Conservation (phyloP, 2,888 invertebrate genomes). For the Scelioninae gen. 1 region DNA sequence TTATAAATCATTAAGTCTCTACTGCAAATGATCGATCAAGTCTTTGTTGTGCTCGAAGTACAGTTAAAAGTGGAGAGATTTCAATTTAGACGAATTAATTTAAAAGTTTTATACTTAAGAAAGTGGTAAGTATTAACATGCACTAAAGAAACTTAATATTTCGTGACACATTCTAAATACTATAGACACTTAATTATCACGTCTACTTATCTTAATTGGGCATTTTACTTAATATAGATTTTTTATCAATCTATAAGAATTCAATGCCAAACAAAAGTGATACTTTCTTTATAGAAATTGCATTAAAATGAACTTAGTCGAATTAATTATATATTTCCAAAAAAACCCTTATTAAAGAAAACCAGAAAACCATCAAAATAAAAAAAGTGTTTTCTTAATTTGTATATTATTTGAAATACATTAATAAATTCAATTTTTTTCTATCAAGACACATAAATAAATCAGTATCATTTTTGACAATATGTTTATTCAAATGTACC, state of each 20-base stretch:
- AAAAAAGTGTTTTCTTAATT: no score
- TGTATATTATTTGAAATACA: no score
- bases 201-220: constrained; percentile 1
- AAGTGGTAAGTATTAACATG: constrained; percentile 12
- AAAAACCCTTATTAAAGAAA: no score
- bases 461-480: no score
- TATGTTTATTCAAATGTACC: no score
- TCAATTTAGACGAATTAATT: constrained; percentile 29
- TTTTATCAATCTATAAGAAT: neutral
- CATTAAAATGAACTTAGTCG: no score
- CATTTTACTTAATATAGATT: neutral
- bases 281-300: no score
- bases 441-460: no score
- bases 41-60: constrained; percentile 21
- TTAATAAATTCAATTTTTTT: no score
- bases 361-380: no score
- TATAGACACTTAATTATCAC: constrained; percentile 9
- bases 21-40: constrained; percentile 35
- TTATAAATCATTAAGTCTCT: constrained; percentile 28
- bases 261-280: no score
- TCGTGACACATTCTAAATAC: constrained; percentile 6
- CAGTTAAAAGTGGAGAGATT: constrained; percentile 25
- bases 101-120: constrained; percentile 38
- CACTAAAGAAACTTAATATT: constrained; percentile 18
- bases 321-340: no score